Percentiles rank a stretch among this genome's conserved stretches.
phyloP scores from a whole-genome alignment of 2,888 invertebrate species.

The Temnothorax unifasciatus region DNA sequence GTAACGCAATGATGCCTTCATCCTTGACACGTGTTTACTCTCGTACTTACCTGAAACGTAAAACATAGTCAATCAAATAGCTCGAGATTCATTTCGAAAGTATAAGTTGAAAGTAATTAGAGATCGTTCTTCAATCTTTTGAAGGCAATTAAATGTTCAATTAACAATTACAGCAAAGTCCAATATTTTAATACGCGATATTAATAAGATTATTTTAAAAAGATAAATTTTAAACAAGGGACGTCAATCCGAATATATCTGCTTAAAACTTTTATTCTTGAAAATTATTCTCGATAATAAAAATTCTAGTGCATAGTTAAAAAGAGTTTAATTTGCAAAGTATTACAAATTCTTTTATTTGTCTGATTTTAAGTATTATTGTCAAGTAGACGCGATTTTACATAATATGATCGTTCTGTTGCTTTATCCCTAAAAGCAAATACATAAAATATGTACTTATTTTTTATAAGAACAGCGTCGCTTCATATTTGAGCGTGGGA shows the following conservation, averaged over 20 bases:
- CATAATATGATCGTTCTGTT: not conserved
- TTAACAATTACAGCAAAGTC: not conserved
- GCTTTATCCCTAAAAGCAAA: conserved; percentile 1
- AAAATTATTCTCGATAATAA: not conserved
- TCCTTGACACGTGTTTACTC: conserved; percentile 1
- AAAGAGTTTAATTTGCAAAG: not conserved
- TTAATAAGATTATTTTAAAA: conserved; percentile 29
- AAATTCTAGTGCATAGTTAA: not conserved
- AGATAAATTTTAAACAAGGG: not conserved
- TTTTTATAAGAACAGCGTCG: conserved; percentile 21
- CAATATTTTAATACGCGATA: not conserved
- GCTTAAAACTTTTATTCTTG: not conserved
- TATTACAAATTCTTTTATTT: not conserved
- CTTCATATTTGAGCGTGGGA: conserved; percentile 36
- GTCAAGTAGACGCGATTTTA: not conserved
- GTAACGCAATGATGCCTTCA: conserved; percentile 49
- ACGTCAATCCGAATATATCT: not conserved
- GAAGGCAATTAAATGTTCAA: not conserved
- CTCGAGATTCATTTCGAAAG: not conserved
- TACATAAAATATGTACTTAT: not conserved
- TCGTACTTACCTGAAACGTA: not conserved
- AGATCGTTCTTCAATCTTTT: not conserved
- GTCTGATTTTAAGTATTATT: not conserved
- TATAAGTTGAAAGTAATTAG: conserved; percentile 3
- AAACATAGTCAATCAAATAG: not conserved